Conservation (phyloP, 2,113 vertebrate genomes). For the Myiopsitta monachus region DNA sequence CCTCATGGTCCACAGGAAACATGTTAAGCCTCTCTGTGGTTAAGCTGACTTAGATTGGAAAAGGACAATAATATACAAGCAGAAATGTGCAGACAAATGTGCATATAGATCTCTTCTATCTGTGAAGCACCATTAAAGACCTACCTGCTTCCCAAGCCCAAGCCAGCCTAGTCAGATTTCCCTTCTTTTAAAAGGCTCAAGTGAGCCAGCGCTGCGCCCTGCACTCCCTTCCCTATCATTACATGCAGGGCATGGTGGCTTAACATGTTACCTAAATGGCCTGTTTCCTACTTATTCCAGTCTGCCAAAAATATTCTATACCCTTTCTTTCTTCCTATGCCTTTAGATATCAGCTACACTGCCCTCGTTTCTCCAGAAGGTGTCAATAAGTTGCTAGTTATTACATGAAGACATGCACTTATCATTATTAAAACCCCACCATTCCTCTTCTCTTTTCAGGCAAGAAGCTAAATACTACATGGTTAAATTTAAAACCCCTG, state of each 20-base stretch:
- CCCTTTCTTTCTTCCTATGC: not conserved
- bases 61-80: rapidly evolving
- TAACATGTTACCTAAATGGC: rapidly evolving
- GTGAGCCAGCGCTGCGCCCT: not conserved
- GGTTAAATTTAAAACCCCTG: not conserved
- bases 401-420: rapidly evolving
- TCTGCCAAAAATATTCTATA: not conserved
- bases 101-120: rapidly evolving
- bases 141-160: not conserved
- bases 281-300: too few species aligned
- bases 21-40: not conserved
- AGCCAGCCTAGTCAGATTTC: not conserved
- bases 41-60: not conserved
- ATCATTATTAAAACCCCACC: rapidly evolving
- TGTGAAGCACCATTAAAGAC: not conserved
- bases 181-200: not conserved
- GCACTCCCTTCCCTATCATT: not conserved
- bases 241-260: not conserved
- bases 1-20: not conserved
- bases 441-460: not conserved
- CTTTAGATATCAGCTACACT: rapidly evolving
- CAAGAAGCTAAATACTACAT: rapidly evolving
- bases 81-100: rapidly evolving
- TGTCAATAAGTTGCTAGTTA: not conserved
- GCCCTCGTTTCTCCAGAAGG: not conserved